A percentile compares a stretch with the other conserved stretches of the same genome.
Conservation (phyloP, 2,113 vertebrate genomes). For the Hucho hucho region DNA sequence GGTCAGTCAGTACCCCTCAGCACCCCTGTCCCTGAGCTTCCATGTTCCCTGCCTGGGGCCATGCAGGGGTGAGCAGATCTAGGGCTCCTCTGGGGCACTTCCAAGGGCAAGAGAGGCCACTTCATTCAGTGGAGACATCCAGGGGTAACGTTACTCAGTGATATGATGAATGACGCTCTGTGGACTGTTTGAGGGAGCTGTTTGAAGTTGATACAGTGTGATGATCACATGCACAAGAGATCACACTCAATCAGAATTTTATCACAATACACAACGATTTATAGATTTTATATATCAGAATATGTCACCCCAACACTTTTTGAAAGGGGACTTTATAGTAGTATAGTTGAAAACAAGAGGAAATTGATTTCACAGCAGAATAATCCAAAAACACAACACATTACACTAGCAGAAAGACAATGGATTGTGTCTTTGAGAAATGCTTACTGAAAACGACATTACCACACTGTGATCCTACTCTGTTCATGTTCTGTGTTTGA, state of each 20-base stretch:
- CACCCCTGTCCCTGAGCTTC: not conserved
- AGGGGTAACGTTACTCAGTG: not conserved
- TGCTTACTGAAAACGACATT: no score
- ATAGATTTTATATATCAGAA: no score
- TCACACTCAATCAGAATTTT: no score
- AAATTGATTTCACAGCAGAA: no score
- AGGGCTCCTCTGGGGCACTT: not conserved
- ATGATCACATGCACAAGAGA: not conserved
- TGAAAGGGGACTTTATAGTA: no score
- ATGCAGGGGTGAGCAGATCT: not conserved
- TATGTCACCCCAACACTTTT: no score
- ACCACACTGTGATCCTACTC: not conserved
- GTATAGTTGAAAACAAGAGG: no score
- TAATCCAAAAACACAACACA: no score
- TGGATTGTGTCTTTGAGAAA: no score
- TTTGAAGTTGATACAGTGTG: constrained; percentile 1
- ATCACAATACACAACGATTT: no score
- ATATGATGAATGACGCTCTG: not conserved
- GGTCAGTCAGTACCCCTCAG: not conserved
- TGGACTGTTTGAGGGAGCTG: not conserved
- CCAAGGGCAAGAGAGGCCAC: not conserved
- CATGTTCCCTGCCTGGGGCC: not conserved
- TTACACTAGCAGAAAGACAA: no score
- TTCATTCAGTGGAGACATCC: not conserved
- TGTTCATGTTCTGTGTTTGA: no score